Base-by-base conservation (phyloP, 2,888 invertebrate genomes). In the Apotomis turbidana region DNA sequence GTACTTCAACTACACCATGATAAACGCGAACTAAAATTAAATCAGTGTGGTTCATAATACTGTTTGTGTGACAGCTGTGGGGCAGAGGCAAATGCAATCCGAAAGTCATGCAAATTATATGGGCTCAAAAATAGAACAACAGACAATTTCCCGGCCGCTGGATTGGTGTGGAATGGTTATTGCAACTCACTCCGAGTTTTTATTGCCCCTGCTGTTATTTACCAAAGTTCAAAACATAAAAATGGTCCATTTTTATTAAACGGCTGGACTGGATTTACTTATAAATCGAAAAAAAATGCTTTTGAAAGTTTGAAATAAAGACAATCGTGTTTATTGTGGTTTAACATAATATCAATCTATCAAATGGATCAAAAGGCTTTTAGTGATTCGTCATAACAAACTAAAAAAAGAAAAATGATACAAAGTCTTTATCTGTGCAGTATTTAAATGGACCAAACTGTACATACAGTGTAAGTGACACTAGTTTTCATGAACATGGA, bases 91-190 rank as follows among this genome's bases (percentile, higher is more conserved):
- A 66, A 60, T 51, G 38, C 49, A 60, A 55, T 55, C 66, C 60
- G 60, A 71, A 55, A 27, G 52, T 49, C 66, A 71, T 71, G 60
- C 66, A 67, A 71, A 67, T 71, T 67, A 71, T 71, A 66, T 51
- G 41, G 59, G 15, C 12, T 15, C n/a, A 67, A 71, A 71, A 71
- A 66, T 66, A 60, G 60, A 41, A 54, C 59, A 71, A 13, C 66
- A 12, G 54, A 55, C 54, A 66, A 15, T 49, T 60, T 54, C 9
- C 64, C 51, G 58, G 15, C 70, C 46, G 52, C 64, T 59, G 51
- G n/a, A 46, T 46, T 66, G 59, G 66, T 64, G 64, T 59, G 46
- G 60, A 71, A 66, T 54, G 64, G 46, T 60, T 54, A 66, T 66
- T 55, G 60, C 66, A 15, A 59, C 52, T 70, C 70, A 70, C 46